Base-by-base conservation (phyloP, 1,140 invertebrate genomes). In the Magallana gigas region DNA sequence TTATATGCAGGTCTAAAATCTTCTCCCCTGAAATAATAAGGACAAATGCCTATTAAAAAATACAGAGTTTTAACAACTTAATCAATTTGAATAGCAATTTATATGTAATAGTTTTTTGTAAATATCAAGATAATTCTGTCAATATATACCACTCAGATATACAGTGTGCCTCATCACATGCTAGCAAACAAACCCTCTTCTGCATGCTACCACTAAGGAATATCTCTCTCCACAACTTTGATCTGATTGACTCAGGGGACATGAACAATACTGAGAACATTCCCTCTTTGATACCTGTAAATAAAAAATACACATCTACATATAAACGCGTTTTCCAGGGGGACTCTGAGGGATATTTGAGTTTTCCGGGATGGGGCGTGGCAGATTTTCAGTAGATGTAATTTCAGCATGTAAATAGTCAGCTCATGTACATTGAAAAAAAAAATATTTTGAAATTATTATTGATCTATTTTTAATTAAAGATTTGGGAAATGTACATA, bases 1-100 rank as follows among this genome's bases (percentile, higher is more conserved):
- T 9, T 29, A 23, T 36, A 82, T 56, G 76, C 81, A 8, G 85
- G 85, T 36, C 85, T 59, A 82, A 86, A 86, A 18, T 86, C 62
- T 82, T 86, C 85, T 16, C 76, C 76, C 85, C 85, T 86, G 57
- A 71, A 16, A 80, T 18, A 8, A 80, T 56, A 48, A 16, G 29
- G 23, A 1, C 23, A 5, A 56, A 4, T 23, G 58, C 29, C 3
- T 18, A 80, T 80, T 16, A 80, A 80, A 23, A 23, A 23, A 23
- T 23, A 23, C 23, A 23, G 23, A 36, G 14, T 56, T 14, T 80
- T 80, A 14, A 80, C 23, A 36, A 23, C 71, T 36, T 80, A 0
- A n/a, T 80, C 8, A 80, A 80, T 12, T 23, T 23, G 23, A 23
- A 23, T 23, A 23, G 23, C 23, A 23, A 23, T 23, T 80, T 8